Percentiles rank a stretch among this genome's conserved stretches.
Conservation (phyloP, 2,113 vertebrate species). For the Aptenodytes patagonicus region DNA sequence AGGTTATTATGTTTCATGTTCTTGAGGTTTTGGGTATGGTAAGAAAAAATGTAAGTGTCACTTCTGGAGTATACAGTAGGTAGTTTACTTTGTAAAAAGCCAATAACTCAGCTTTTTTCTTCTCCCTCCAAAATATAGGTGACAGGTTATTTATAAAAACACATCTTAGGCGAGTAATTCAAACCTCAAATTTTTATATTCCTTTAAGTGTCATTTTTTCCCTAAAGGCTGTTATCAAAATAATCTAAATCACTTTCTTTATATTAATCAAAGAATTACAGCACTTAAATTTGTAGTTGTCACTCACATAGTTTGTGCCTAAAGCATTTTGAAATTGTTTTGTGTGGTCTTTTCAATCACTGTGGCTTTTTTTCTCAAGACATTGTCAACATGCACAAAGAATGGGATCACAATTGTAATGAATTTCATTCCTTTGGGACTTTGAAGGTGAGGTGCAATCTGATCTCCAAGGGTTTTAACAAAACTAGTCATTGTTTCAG, state of each 20-base stretch:
- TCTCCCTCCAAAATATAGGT: slow-evolving; percentile 41
- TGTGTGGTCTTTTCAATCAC: slow-evolving; percentile 76
- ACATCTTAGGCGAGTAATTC: slow-evolving; percentile 53
- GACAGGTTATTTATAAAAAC: slow-evolving; percentile 70
- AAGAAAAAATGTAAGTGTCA: slow-evolving; percentile 36
- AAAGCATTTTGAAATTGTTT: slow-evolving; percentile 78
- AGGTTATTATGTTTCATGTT: slow-evolving; percentile 10
- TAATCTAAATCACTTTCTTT: slow-evolving; percentile 72
- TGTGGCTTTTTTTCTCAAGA: slow-evolving; percentile 32
- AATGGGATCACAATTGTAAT: slow-evolving; percentile 58
- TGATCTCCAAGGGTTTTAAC: slow-evolving; percentile 20
- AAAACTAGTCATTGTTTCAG: slow-evolving; percentile 21
- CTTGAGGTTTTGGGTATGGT: neutral
- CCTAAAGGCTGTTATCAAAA: slow-evolving; percentile 74
- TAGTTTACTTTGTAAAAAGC: slow-evolving; percentile 53
- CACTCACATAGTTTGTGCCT: slow-evolving; percentile 70
- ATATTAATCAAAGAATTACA: slow-evolving; percentile 77
- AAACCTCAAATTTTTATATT: slow-evolving; percentile 59
- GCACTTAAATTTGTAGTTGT: slow-evolving; percentile 77
- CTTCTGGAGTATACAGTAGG: slow-evolving; percentile 5
- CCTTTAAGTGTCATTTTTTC: slow-evolving; percentile 64
- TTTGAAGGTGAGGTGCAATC: slow-evolving; percentile 41
- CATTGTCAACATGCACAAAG: slow-evolving; percentile 64
- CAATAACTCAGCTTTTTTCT: slow-evolving; percentile 28
- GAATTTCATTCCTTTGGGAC: slow-evolving; percentile 56